phyloP scores from a whole-genome alignment of 2,888 invertebrate species.

The Criorhina ranunculi region DNA sequence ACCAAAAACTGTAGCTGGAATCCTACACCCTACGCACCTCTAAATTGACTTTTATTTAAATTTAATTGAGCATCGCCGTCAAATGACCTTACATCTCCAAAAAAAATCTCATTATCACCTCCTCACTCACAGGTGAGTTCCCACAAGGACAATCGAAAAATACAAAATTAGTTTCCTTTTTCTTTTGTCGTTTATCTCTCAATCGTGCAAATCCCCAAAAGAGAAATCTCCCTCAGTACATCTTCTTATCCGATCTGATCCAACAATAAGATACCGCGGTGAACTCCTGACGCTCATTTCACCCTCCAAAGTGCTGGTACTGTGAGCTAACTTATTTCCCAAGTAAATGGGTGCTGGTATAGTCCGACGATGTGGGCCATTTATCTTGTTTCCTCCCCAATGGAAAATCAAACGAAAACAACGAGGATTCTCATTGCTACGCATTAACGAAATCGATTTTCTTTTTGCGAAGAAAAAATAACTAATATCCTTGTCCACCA shows the following conservation, averaged over 20 bases:
- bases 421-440: slow-evolving; percentile 23
- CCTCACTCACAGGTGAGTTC: not conserved
- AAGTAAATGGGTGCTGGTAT: not conserved
- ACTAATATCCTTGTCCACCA: slow-evolving; percentile 41
- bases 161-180: not conserved
- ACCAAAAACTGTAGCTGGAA: too few relatives aligned
- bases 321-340: not conserved
- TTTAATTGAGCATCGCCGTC: too few relatives aligned
- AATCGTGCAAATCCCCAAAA: not conserved
- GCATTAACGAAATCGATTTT: slow-evolving; percentile 50
- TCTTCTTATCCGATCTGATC: slow-evolving; percentile 13
- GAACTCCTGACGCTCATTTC: not conserved
- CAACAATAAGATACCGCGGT: slow-evolving; percentile 14
- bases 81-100: too few relatives aligned
- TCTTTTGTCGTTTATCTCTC: slow-evolving; percentile 3
- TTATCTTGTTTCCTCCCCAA: slow-evolving; percentile 22
- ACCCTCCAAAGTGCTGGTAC: too few relatives aligned
- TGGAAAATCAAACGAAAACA: slow-evolving; percentile 31
- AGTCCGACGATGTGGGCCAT: slow-evolving; percentile 29
- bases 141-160: not conserved
- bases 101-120: too few relatives aligned
- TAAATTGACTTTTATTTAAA: too few relatives aligned
- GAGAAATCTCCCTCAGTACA: not conserved
- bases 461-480: slow-evolving; percentile 18
- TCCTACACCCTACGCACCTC: too few relatives aligned